phyloP scores from a whole-genome alignment of 2,113 vertebrate genomes.

The Hypanus sabinus region DNA sequence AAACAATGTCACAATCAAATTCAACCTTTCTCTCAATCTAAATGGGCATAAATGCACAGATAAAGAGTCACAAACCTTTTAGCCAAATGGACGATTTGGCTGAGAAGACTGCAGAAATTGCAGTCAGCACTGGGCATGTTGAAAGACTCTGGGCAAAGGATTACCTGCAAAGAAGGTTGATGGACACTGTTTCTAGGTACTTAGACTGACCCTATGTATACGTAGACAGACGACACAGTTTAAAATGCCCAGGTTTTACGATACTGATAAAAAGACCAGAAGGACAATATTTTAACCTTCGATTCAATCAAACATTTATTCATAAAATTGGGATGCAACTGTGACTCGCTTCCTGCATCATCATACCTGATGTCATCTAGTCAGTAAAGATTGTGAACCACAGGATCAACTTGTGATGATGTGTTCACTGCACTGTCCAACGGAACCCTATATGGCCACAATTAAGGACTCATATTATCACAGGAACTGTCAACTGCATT shows the following conservation, averaged over 20 bases:
- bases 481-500: not conserved
- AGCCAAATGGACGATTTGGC: not conserved
- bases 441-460: not conserved
- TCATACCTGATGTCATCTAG: not conserved
- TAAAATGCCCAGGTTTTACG: not conserved
- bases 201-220: not conserved
- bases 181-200: too few relatives aligned
- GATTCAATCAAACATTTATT: not conserved
- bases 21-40: not conserved
- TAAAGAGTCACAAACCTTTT: not conserved
- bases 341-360: not conserved
- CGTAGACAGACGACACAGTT: not conserved
- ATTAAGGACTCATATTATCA: not conserved
- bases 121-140: not conserved
- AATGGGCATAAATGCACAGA: not conserved
- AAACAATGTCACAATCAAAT: not conserved
- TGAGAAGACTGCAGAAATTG: not conserved
- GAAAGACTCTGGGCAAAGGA: not conserved
- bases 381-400: not conserved
- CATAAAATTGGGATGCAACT: not conserved
- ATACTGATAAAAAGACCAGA: not conserved
- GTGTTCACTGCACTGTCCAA: not conserved
- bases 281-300: not conserved
- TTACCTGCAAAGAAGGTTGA: not conserved
- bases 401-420: not conserved